Evolutionary conservation across 92 coral and sea anemone species (phyloP).

Genomic region (Parazoanthus atlanticus): DNA sequence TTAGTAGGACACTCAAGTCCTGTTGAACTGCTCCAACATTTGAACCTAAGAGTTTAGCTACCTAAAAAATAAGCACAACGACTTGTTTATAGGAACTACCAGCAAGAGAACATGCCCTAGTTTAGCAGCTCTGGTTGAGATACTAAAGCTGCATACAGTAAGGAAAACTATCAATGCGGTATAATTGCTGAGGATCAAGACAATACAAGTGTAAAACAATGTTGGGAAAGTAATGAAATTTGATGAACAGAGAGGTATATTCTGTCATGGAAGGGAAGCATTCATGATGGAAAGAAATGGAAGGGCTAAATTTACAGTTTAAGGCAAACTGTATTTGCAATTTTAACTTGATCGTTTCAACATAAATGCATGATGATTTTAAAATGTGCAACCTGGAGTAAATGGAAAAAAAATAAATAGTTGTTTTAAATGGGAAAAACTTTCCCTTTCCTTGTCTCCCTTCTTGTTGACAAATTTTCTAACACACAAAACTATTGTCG

Average conservation of each 20-base stretch:
- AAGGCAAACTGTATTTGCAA: background rate
- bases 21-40: conserved; percentile 83
- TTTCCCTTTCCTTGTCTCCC: background rate
- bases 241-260: too few relatives aligned
- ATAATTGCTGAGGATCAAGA: background rate
- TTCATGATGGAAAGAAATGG: background rate
- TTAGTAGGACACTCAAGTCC: conserved; percentile 92
- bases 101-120: background rate
- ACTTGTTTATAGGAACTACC: background rate
- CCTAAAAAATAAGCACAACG: conserved; percentile 51
- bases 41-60: conserved; percentile 89
- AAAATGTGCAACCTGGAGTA: too few relatives aligned
- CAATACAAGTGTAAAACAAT: too few relatives aligned
- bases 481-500: background rate
- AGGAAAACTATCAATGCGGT: background rate
- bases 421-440: background rate
- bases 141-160: background rate
- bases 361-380: background rate
- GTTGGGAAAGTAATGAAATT: too few relatives aligned
- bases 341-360: too few relatives aligned
- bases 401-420: background rate
- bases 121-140: background rate
- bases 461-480: background rate
- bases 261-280: too few relatives aligned
- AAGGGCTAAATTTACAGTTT: background rate